Base-by-base conservation (phyloP, 1,140 invertebrate genomes). In the Bombyx mandarina region DNA sequence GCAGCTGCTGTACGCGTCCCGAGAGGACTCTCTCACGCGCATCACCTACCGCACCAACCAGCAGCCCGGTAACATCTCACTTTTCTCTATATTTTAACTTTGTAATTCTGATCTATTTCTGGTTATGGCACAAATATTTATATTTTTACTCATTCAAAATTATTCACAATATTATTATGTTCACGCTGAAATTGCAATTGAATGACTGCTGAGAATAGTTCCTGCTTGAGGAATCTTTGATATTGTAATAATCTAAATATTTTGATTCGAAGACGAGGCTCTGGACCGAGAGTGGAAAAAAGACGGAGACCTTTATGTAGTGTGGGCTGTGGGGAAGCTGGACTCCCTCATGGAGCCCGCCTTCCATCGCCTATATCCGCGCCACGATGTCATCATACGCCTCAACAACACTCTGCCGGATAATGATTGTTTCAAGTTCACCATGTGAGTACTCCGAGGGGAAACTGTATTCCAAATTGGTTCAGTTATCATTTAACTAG, bases 241-340 rank as follows among this genome's bases (percentile, higher is more conserved):
- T 4, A 35, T 4, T 35, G 4, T 4, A 35, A 35, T 35, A 35
- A 35, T 35, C 2, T 2, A 35, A 35, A 35, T 35, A 35, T 35
- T 35, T 35, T 35, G 26, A 35, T 35, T 35, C 8, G 54, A 67
- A 94, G 93, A 93, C 71, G 94, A 97, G 88, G 61, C 86, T 61
- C 93, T 94, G 12, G 96, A 98, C 75, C 94, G 92, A 70, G 92
- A 93, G 69, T 94, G 92, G 77, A 88, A 90, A 4, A 89, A 90
- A 3, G 91, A 95, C 59, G 88, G 89, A 26, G 77, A 89, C 3
- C 90, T 92, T 35, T 94, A 91, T 67, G 88, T 96, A 10, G 89
- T 97, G 6, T 98, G 96, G 96, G 95, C 96, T 1, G 83, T 97
- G 18, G 97, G 97, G 8, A 90, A 90, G 60, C 80, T 97, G 52